Evolutionary conservation across 2,888 invertebrate species (phyloP), one percentile per base, ranked within the genome.

Genomic region (Glaucopsyche alexis): DNA sequence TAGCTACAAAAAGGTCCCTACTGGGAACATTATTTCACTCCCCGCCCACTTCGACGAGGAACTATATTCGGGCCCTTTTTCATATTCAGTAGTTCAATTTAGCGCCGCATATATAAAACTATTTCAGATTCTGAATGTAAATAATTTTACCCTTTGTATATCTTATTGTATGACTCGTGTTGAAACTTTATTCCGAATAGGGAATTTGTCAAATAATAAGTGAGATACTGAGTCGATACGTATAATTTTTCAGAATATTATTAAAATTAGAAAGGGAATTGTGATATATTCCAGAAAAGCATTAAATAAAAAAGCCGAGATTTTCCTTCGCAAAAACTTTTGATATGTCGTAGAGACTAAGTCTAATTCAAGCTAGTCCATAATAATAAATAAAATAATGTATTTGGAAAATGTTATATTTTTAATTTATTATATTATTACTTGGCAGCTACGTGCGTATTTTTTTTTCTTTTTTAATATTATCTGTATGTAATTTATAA

Each of bases 21-120:
- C 65, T 72, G 72, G 67, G 67, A 72, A 67, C 67, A 67, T 72
- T 72, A 69, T 72, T 72, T 72, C 45, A 72, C 65, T 45, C 42
- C 67, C 67, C 72, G n/a, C 67, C 67, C 67, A 16, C 66, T 52
- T 52, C 67, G 66, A 45, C 67, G n/a, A 67, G 65, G 52, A 45
- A 67, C 67, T 45, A 67, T 11, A 67, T 67, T 66, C 45, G 79
- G 83, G 85, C 85, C 83, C 83, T 85, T 84, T 79, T 78, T 74
- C 75, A 76, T 76, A 79, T 80, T 83, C 83, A 86, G 75, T 69
- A 69, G 69, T 69, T 69, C 69, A 47, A 69, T 69, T 69, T 69
- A 49, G 69, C 69, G 29, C 49, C 69, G 80, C 83, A 86, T 85
- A 80, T 83, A 75, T 77, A 75, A 74, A 75, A 75, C 72, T 75